A percentile compares a stretch with the other conserved stretches of the same genome.
These are phyloP conservation scores for Rhagoletis zephyria DNA, from an alignment of 1,140 invertebrate species.

Conservation along the genomic window DNA sequence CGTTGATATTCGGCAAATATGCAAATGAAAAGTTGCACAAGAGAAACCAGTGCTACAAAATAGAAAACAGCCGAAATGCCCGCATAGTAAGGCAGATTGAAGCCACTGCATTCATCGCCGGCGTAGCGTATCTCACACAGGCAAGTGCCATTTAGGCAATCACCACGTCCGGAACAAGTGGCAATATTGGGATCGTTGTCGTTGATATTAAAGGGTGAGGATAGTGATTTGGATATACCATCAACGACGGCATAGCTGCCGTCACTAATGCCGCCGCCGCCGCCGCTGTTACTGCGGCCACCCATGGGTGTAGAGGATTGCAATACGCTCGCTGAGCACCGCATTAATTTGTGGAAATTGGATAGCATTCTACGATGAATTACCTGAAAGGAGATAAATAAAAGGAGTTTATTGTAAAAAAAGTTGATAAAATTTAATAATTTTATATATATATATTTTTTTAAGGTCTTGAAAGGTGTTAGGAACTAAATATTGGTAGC, in stretches of 20 bases:
- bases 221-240: constrained; percentile 14
- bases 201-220: constrained; percentile 36
- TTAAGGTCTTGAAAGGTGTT: no score
- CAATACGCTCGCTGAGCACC: constrained; percentile 72
- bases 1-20: constrained; percentile 86
- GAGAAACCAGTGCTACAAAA: constrained; percentile 86
- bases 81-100: constrained; percentile 79
- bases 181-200: constrained; percentile 62
- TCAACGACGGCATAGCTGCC: constrained; percentile 54
- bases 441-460: no score
- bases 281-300: not conserved
- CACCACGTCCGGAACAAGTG: constrained; percentile 82
- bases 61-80: constrained; percentile 87
- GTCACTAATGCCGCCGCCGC: not conserved
- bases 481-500: no score
- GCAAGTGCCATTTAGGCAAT: constrained; percentile 92
- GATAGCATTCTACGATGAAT: constrained; percentile 71
- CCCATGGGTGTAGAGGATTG: constrained; percentile 59
- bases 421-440: not conserved
- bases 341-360: constrained; percentile 70
- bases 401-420: constrained; percentile 1
- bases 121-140: constrained; percentile 87
- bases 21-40: constrained; percentile 89
- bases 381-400: constrained; percentile 62
- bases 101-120: constrained; percentile 78